Percentiles rank a stretch among this genome's conserved stretches.
These are phyloP conservation scores for Nannoperca obscura DNA, from an alignment of 2,797 vertebrate genomes.

Conservation along the genomic window DNA sequence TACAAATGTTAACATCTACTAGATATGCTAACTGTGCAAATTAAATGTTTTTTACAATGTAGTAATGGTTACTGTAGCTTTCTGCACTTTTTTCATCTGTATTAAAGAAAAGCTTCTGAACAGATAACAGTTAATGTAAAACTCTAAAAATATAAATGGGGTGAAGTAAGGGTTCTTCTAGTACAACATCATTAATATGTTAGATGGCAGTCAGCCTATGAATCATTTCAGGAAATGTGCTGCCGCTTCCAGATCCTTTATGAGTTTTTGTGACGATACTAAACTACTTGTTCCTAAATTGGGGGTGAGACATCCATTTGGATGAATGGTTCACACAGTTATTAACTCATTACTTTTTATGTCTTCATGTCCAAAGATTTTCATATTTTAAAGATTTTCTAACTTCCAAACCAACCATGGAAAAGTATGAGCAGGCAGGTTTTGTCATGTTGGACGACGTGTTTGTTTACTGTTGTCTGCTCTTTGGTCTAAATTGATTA, in stretches of 20 bases:
- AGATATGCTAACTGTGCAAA: not conserved
- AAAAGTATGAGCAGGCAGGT: constrained; percentile 4
- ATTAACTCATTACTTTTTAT: not conserved
- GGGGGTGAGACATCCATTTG: constrained; percentile 40
- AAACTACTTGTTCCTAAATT: constrained; percentile 39
- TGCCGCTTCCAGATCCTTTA: constrained; percentile 30
- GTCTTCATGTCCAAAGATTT: not conserved
- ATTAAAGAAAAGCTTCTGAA: constrained; percentile 18
- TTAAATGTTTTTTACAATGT: not conserved
- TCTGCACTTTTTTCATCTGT: constrained; percentile 9
- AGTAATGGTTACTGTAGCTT: not conserved
- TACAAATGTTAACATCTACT: not conserved
- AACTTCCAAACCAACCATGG: constrained; percentile 5
- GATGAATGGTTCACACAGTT: not conserved
- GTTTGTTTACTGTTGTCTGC: constrained; percentile 43
- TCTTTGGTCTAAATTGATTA: constrained; percentile 32
- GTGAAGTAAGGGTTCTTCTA: constrained; percentile 32
- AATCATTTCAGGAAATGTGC: constrained; percentile 52
- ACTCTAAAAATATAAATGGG: constrained; percentile 44
- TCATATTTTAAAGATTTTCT: not conserved
- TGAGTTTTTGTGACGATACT: constrained; percentile 31
- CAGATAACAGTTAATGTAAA: constrained; percentile 39
- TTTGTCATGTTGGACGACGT: constrained; percentile 18
- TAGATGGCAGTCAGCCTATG: constrained; percentile 36
- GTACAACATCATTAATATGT: constrained; percentile 53